Conservation (phyloP, 2,888 invertebrate genomes). For the Stegophylla sp. region DNA sequence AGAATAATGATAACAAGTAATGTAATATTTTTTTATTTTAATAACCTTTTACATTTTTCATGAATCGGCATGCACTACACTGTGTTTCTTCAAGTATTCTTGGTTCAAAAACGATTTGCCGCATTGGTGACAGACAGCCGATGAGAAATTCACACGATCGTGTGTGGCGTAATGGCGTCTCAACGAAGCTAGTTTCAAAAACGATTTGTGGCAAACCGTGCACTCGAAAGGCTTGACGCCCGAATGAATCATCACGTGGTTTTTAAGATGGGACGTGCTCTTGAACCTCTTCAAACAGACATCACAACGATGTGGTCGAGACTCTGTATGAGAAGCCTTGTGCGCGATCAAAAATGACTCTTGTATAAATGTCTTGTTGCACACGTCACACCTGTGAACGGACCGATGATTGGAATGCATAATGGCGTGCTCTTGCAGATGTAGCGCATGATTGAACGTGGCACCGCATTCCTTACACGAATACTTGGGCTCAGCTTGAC, state of each 20-base stretch:
- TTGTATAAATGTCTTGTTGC: constrained; percentile 62
- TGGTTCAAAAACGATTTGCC: constrained; percentile 62
- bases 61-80: constrained; percentile 60
- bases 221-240: constrained; percentile 61
- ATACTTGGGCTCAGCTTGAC: constrained; percentile 44
- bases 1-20: neutral
- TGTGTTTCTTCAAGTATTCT: constrained; percentile 61
- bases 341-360: constrained; percentile 61
- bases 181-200: constrained; percentile 62
- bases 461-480: constrained; percentile 59
- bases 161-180: constrained; percentile 62
- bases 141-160: constrained; percentile 60
- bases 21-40: neutral
- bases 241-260: constrained; percentile 62
- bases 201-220: constrained; percentile 61
- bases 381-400: constrained; percentile 61
- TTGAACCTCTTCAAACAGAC: constrained; percentile 62
- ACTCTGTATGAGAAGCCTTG: constrained; percentile 62
- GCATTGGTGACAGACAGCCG: constrained; percentile 61
- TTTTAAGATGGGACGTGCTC: constrained; percentile 62
- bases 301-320: constrained; percentile 61
- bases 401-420: constrained; percentile 60
- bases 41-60: constrained; percentile 9
- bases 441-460: constrained; percentile 61
- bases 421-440: constrained; percentile 61